Conservation (phyloP, 1,140 invertebrate genomes). For the Drosophila watanabei region DNA sequence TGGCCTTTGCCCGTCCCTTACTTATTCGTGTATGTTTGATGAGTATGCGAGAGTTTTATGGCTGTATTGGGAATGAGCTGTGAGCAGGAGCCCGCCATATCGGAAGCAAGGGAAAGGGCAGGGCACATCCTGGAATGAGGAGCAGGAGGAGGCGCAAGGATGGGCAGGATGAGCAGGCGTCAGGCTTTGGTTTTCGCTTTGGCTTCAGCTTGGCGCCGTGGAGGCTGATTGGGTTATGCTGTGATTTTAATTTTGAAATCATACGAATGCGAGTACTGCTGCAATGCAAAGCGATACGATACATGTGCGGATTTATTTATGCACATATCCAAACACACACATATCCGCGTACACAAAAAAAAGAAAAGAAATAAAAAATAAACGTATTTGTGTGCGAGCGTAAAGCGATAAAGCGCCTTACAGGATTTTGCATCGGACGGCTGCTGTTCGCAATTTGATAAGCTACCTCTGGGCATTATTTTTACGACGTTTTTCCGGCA, state of each 20-base stretch:
- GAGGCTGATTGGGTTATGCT: slow-evolving; percentile 77
- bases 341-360: slow-evolving; percentile 1
- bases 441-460: slow-evolving; percentile 80
- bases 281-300: slow-evolving; percentile 66
- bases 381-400: slow-evolving; percentile 56
- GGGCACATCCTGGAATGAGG: neutral
- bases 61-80: slow-evolving; percentile 80
- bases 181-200: slow-evolving; percentile 38
- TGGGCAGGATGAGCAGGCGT: slow-evolving; percentile 9
- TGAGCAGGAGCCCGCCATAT: slow-evolving; percentile 32
- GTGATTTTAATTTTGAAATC: slow-evolving; percentile 84
- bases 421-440: slow-evolving; percentile 78
- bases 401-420: slow-evolving; percentile 81
- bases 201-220: slow-evolving; percentile 31
- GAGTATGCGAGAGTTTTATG: slow-evolving; percentile 81
- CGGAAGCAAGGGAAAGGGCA: neutral
- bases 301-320: slow-evolving; percentile 80
- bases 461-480: slow-evolving; percentile 80
- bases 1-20: slow-evolving; percentile 34
- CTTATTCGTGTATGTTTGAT: slow-evolving; percentile 74
- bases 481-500: slow-evolving; percentile 69
- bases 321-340: slow-evolving; percentile 21
- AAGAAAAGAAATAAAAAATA: neutral
- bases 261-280: slow-evolving; percentile 68
- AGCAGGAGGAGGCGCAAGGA: neutral